Conservation (phyloP, 2,888 invertebrate genomes). For the Drepana falcataria region DNA sequence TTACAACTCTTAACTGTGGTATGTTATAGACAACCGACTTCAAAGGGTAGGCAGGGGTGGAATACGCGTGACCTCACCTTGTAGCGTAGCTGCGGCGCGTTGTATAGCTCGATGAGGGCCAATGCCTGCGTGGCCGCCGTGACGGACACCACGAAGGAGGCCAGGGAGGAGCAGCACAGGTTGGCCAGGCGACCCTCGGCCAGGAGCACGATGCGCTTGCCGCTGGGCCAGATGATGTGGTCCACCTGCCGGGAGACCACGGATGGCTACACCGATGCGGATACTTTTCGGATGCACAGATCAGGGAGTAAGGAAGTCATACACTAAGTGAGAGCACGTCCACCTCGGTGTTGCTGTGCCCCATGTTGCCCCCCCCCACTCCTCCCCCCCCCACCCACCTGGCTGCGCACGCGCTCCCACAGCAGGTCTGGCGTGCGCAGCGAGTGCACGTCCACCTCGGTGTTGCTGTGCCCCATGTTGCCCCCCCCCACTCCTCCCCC, state of each 20-base stretch:
- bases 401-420: conserved; percentile 98
- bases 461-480: conserved; percentile 98
- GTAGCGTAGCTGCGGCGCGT: conserved; percentile 95
- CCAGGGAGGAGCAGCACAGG: conserved; percentile 96
- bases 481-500: too few relatives aligned
- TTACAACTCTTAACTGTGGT: too few relatives aligned
- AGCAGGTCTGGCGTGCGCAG: conserved; percentile 95
- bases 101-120: conserved; percentile 97
- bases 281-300: neutral
- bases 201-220: conserved; percentile 94
- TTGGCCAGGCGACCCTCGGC: conserved; percentile 98
- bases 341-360: too few relatives aligned
- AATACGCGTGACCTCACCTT: conserved; percentile 76
- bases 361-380: too few relatives aligned
- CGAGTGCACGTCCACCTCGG: conserved; percentile 94
- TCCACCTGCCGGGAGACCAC: conserved; percentile 82
- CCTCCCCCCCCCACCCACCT: conserved; percentile 58
- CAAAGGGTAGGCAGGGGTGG: too few relatives aligned
- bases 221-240: conserved; percentile 99
- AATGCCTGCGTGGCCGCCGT: conserved; percentile 98
- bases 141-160: conserved; percentile 98
- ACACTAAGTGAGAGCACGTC: too few relatives aligned
- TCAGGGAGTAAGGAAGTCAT: too few relatives aligned
- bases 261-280: neutral
- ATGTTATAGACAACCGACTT: too few relatives aligned